Base-by-base conservation (phyloP, 2,113 vertebrate genomes). In the Lota lota region DNA sequence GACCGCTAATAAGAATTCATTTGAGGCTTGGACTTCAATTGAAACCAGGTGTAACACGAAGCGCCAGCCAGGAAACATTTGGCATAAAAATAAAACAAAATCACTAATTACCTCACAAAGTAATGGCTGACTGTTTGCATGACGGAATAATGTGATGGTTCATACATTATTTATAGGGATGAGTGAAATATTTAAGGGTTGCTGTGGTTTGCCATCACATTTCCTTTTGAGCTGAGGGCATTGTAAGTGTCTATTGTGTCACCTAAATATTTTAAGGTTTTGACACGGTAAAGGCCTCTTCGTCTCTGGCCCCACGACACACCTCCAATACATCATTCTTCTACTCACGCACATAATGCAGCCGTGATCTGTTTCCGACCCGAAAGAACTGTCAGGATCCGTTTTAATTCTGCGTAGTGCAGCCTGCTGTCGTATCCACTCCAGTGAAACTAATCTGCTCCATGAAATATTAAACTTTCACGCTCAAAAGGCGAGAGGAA, bases 1-100 rank as follows among this genome's bases (percentile, higher is more conserved):
- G 83, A 80, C 54, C 5, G 54, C 77, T 86, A 86, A 91, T 89
- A 88, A 85, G 79, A 87, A 89, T 84, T 84, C 54, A 87, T 88
- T 85, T 75, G 84, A 85, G 78, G 71, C 20, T 22, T 59, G 57
- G 61, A 74, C 74, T 85, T 79, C 63, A 79, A 54, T 77, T 73
- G 69, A 86, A 86, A 87, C 78, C 83, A 84, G 84, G 76, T 83
- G 81, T 82, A 79, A 63, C 67, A 63, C 68, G 67, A 76, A 70
- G 65, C 66, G 68, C 79, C 74, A 18, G 72, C 16, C 66, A 58
- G 19, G 75, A 59, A 77, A 67, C 22, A 77, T 79, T 73, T 66
- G 20, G 21, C 51, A 6, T 20, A 63, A 71, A 81, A 75, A 68
- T 61, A 68, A 66, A 78, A 74, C 24, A 63, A 74, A 65, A 73